Evolutionary conservation across 2,888 invertebrate species (phyloP), one percentile per base, ranked within the genome.

Genomic region (Drosophila macrospina): DNA sequence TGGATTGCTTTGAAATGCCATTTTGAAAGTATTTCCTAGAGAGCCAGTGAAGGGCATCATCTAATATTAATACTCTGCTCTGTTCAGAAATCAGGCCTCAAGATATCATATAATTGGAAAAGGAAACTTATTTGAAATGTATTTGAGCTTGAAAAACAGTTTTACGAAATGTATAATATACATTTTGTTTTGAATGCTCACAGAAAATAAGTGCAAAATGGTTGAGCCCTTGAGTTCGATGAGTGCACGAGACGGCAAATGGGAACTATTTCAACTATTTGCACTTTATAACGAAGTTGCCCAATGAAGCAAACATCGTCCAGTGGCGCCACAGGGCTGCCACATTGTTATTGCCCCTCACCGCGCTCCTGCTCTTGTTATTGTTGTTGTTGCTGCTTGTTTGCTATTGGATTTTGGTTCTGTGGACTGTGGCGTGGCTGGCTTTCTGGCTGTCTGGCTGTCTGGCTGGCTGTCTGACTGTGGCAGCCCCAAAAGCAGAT

Each of bases 241-340:
- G 56, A 61, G 56, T 47, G 34, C 36, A 57, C 51, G 44, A 52
- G 44, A 52, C 59, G 51, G 76, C 73, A 86, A 83, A 71, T 71
- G 77, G 47, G 80, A 86, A 86, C 70, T 70, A 81, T 81, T 86
- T 59, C 62, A 82, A 78, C 84, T 69, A 86, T 82, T 84, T 74
- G 65, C 59, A 86, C 74, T 82, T 86, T 72, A 86, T 78, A 80
- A 74, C 84, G 54, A 86, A 86, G 71, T 76, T 86, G 78, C 67
- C 74, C 70, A 86, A 80, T 84, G 78, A 75, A 75, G 65, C 55
- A 78, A 78, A 70, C 66, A 65, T 63, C 52, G 74, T 74, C 62
- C 60, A 71, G 62, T 82, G 86, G 81, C 81, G 81, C 81, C 81
- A 82, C 86, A 82, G 72, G 78, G 84, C 84, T 72, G 84, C 61